These are phyloP conservation scores for Protaetia brevitarsis DNA, from an alignment of 1,140 invertebrate genomes.

Conservation along the genomic window DNA sequence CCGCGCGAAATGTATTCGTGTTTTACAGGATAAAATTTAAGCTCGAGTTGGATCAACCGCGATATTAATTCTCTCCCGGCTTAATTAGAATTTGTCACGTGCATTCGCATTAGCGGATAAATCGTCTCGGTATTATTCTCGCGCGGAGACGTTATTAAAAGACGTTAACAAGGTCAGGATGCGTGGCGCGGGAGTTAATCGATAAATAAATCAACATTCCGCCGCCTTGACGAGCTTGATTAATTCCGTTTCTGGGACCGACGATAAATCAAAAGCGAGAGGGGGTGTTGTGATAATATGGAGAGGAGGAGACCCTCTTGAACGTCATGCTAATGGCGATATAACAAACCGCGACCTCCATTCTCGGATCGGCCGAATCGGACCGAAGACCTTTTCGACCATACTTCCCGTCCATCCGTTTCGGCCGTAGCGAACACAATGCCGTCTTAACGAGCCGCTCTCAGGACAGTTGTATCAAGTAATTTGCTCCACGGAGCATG, in stretches of 20 bases:
- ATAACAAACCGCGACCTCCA: conserved; percentile 18
- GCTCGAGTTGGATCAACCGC: no score
- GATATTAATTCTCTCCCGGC: no score
- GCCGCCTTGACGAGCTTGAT: conserved; percentile 15
- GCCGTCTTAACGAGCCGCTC: conserved; percentile 28
- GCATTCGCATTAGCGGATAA: background rate
- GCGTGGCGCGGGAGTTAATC: background rate
- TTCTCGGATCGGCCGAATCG: background rate
- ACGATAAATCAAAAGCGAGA: conserved; percentile 5
- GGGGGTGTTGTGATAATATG: no score
- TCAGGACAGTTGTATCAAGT: conserved; percentile 32
- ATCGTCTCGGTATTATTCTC: background rate
- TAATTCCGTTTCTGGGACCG: conserved; percentile 9
- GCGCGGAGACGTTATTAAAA: background rate
- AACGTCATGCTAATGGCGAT: conserved; percentile 22
- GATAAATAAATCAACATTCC: conserved; percentile 19
- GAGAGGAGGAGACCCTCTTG: background rate
- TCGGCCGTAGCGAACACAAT: conserved; percentile 19
- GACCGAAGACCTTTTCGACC: background rate
- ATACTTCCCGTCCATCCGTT: background rate
- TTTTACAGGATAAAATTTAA: no score
- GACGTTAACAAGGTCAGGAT: conserved; percentile 5
- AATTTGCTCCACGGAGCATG: conserved; percentile 25
- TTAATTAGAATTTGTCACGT: background rate
- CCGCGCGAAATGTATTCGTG: no score